Base-by-base conservation (phyloP, 2,113 vertebrate species). In the Crotalus horridus region DNA sequence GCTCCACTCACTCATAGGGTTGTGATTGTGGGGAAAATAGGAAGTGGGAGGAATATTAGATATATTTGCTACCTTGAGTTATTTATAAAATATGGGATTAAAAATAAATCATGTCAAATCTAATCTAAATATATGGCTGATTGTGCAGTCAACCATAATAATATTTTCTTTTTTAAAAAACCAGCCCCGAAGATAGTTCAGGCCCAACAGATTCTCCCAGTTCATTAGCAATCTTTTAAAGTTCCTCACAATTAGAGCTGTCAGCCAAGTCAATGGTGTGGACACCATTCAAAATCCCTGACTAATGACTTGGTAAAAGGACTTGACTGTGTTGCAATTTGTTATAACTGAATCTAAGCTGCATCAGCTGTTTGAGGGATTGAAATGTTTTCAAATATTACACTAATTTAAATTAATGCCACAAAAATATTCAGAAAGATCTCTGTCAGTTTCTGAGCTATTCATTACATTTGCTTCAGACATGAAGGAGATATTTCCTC, bases 271-370 rank as follows among this genome's bases (percentile, higher is more conserved):
- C 94, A 96, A 95, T 97, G 97, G 95, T 39, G 24, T 96, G 54
- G 74, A 96, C 96, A 94, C 85, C 95, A 96, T 97, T 97, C 98
- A 97, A 96, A 97, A 97, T 97, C 97, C 97, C 97, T 97, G 97
- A 98, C 97, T 98, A 98, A 98, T 98, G 98, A 98, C 98, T 98
- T 98, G 97, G 97, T 98, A 98, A 98, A 98, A 97, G 98, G 98
- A 98, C 94, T 97, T 98, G 98, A 98, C 97, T 96, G 96, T 97
- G 98, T 97, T 98, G 97, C 96, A 97, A 98, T 98, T 97, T 97
- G 97, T 97, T 97, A 97, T 98, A 98, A 98, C 98, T 98, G 98
- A 98, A 98, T 98, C 97, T 97, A 97, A 98, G 97, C 97, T 96
- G 97, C 98, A 98, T 98, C 98, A 97, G 98, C 98, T 98, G 98